Conservation (phyloP, 1,140 invertebrate species). For the Drosophila watanabei region DNA sequence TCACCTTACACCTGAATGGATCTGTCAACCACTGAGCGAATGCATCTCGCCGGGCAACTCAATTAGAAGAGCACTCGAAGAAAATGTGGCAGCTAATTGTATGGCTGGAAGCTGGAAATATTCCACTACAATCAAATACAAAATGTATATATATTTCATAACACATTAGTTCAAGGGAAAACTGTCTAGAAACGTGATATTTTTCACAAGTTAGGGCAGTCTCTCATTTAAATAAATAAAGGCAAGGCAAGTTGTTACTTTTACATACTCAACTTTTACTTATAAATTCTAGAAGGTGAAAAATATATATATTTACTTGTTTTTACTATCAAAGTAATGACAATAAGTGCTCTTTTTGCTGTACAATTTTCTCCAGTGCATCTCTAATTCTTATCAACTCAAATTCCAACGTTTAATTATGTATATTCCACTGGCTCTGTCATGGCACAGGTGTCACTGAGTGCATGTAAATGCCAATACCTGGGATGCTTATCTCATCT, state of each 20-base stretch:
- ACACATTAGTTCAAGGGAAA: not conserved
- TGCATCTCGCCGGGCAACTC: constrained; percentile 41
- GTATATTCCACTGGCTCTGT: constrained; percentile 17
- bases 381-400: constrained; percentile 44
- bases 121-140: not conserved
- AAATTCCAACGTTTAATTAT: constrained; percentile 32
- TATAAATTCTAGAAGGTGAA: not conserved
- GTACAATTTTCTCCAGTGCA: not conserved
- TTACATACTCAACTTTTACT: not conserved
- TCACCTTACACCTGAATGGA: constrained; percentile 69
- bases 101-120: not conserved
- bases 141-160: not conserved
- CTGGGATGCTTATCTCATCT: constrained; percentile 8
- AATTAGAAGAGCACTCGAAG: constrained; percentile 35
- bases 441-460: constrained; percentile 33
- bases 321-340: not conserved
- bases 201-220: not conserved
- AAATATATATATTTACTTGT: not conserved
- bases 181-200: not conserved
- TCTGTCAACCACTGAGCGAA: constrained; percentile 56
- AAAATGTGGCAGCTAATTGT: not conserved
- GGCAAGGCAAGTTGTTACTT: not conserved
- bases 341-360: too few relatives aligned
- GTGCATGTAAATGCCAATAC: constrained; percentile 52
- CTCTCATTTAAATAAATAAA: constrained; percentile 4